phyloP scores from a whole-genome alignment of 2,113 vertebrate species.

The Pygoscelis antarcticus region DNA sequence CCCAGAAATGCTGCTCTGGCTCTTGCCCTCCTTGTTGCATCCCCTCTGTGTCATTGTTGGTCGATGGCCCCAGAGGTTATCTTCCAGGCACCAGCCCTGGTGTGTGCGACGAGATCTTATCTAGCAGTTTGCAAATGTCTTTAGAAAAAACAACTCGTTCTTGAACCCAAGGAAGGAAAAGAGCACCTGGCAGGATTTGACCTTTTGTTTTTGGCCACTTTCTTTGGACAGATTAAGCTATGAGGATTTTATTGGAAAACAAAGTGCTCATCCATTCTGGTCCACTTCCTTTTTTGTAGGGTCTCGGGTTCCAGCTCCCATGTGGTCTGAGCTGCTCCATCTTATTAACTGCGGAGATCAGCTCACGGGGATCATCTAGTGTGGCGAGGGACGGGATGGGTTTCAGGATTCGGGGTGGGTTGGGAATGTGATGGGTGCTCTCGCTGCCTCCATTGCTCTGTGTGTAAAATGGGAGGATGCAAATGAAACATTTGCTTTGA shows the following conservation, averaged over 20 bases:
- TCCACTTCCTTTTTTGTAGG: not conserved
- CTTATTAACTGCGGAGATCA: not conserved
- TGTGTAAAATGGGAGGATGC: not conserved
- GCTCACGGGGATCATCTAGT: not conserved
- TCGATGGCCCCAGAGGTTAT: not conserved
- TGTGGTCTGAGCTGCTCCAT: accelerated
- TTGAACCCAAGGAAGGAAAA: constrained; percentile 23
- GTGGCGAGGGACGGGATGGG: not conserved
- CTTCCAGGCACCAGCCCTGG: not conserved
- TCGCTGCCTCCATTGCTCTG: not conserved
- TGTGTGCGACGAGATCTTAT: not conserved
- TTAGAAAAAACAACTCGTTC: not conserved
- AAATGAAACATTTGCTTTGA: not conserved
- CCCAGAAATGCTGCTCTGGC: not conserved
- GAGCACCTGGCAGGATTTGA: constrained; percentile 31
- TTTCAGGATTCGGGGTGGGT: not conserved
- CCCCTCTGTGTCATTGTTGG: not conserved
- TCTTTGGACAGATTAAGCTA: not conserved
- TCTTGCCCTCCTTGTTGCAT: not conserved
- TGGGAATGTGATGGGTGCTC: not conserved
- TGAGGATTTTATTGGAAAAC: not conserved
- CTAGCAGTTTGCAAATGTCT: not conserved
- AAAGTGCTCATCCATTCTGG: not conserved
- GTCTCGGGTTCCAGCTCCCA: accelerated
- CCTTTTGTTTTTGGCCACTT: not conserved